Evolutionary conservation across 2,113 vertebrate genomes (phyloP).

Genomic region (Garra rufa): DNA sequence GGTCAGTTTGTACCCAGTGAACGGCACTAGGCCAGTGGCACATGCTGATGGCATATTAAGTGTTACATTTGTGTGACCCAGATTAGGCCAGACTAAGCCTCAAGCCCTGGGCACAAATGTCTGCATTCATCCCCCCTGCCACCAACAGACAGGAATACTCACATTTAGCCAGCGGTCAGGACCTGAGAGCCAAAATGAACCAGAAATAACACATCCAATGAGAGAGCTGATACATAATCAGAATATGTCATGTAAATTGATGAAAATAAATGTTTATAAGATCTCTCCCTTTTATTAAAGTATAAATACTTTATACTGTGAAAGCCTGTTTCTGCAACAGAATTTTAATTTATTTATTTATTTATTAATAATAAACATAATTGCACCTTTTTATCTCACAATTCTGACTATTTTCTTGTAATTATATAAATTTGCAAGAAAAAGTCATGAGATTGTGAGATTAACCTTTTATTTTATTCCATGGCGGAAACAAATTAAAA

Average conservation of each 20-base stretch:
- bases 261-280: not conserved
- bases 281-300: not conserved
- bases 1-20: no score
- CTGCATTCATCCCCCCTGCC: not conserved
- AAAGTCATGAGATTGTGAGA: no score
- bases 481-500: not conserved
- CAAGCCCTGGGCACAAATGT: constrained; percentile 8
- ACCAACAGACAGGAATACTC: not conserved
- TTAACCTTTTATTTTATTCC: no score
- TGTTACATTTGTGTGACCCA: constrained; percentile 26
- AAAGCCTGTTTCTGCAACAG: not conserved
- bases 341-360: no score
- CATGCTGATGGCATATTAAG: constrained; percentile 1
- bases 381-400: no score
- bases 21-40: not conserved
- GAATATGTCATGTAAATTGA: not conserved
- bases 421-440: not conserved
- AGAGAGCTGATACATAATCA: not conserved
- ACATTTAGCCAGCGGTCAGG: not conserved
- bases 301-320: not conserved
- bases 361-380: no score
- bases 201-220: constrained; percentile 1
- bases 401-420: no score
- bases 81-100: constrained; percentile 28
- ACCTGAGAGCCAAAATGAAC: not conserved